Base-by-base conservation (phyloP, 2,113 vertebrate genomes). In the Loxodonta africana region DNA sequence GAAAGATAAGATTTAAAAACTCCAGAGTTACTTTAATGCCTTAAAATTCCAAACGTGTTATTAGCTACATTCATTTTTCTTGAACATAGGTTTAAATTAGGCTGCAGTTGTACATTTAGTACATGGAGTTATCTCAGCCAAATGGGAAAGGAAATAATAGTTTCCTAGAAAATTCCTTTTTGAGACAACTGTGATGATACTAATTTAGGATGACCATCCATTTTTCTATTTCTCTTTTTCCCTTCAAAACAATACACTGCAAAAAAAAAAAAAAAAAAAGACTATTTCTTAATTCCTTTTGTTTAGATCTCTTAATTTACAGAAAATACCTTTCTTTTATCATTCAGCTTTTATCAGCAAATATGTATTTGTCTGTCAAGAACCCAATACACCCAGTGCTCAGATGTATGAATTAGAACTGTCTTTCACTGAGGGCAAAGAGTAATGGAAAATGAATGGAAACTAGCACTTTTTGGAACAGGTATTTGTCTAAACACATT, bases 271-370 rank as follows among this genome's bases (percentile, higher is more conserved):
- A 4, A 62, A 77, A 73, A 37, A 37, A 37, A 37, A 37, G 37
- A 37, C 6, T 89, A 28, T 78, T 93, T 84, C 28, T 20, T 80
- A 23, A 18, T 69, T 76, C 9, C 30, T 67, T 94, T 88, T 60
- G 37, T 69, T 33, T 37, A 78, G 7, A 90, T n/a, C 0, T 8
- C 51, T 4, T 51, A 0, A 83, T 91, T 69, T 89, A 46, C 33
- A 83, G 91, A 86, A 92, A 94, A 92, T 91, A 15, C 1, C 21
- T 71, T 76, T 83, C 44, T 96, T 67, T 69, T 30, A 83, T 91
- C 26, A 78, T 81, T 94, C 23, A 89, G 44, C 37, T 83, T 93
- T 93, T 53, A 88, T 48, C 62, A 87, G 37, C 4, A 87, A 91
- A 92, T 83, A 78, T 57, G 73, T 65, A 28, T 86, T 94, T 51